Percentiles rank a stretch among this genome's conserved stretches.
phyloP scores from a whole-genome alignment of 2,888 invertebrate genomes.

The Cryptocephalus moraei region DNA sequence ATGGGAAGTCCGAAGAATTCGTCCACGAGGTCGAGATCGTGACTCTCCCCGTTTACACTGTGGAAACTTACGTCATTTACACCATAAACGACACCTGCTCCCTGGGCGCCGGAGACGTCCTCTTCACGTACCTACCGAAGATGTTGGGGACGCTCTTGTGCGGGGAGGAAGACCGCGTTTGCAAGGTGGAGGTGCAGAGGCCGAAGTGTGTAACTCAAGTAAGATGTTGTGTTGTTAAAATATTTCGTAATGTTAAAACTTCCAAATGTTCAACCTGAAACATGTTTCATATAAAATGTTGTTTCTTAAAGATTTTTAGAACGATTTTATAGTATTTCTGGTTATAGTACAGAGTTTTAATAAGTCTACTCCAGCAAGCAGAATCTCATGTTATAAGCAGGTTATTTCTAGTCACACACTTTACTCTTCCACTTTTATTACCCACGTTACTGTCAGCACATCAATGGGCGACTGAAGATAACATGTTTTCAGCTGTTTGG shows the following conservation, averaged over 20 bases:
- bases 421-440: too few species aligned
- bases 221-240: slow-evolving; percentile 3
- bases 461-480: too few species aligned
- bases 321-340: too few species aligned
- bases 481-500: too few species aligned
- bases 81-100: slow-evolving; percentile 26
- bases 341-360: too few species aligned
- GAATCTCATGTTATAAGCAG: too few species aligned
- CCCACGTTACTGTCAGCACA: too few species aligned
- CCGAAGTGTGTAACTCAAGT: slow-evolving; percentile 28
- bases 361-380: too few species aligned
- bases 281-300: too few species aligned
- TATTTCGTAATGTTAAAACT: too few species aligned
- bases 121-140: slow-evolving; percentile 30
- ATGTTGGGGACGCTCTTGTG: slow-evolving; percentile 29
- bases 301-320: too few species aligned
- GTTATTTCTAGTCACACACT: too few species aligned
- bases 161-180: slow-evolving; percentile 26
- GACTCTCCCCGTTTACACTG: slow-evolving; percentile 29
- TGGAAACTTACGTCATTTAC: slow-evolving; percentile 28
- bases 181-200: slow-evolving; percentile 27
- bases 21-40: slow-evolving; percentile 32
- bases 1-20: slow-evolving; percentile 16
- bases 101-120: slow-evolving; percentile 25
- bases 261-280: neutral